A percentile compares a stretch with the other conserved stretches of the same genome.
Evolutionary conservation across 2,888 invertebrate species (phyloP).

Genomic region (Colletes collaris): DNA sequence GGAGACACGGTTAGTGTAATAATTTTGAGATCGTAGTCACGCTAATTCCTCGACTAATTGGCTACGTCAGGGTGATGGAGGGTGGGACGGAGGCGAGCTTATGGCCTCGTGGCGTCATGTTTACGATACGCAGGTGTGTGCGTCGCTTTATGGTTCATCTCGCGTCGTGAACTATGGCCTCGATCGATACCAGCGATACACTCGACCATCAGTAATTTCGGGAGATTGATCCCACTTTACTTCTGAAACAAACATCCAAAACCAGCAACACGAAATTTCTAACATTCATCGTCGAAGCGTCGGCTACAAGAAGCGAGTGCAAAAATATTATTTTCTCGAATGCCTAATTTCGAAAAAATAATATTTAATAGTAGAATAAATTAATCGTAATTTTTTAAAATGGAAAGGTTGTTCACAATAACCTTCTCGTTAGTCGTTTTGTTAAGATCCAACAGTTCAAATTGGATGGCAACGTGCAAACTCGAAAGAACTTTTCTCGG

Average conservation of each 20-base stretch:
- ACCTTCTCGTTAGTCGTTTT: too few species aligned
- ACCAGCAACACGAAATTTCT: not conserved
- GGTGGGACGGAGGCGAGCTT: slow-evolving; percentile 39
- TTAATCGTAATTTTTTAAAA: too few species aligned
- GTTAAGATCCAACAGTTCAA: too few species aligned
- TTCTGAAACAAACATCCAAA: not conserved
- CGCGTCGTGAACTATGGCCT: slow-evolving; percentile 50
- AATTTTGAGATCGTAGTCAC: slow-evolving; percentile 68
- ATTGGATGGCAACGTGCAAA: too few species aligned
- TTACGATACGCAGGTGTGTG: slow-evolving; percentile 69
- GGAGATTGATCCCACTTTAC: not conserved
- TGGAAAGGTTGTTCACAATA: too few species aligned
- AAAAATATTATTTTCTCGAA: too few species aligned
- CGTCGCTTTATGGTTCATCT: slow-evolving; percentile 63
- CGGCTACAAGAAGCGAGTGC: too few species aligned
- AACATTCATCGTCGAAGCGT: too few species aligned
- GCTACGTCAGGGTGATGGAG: slow-evolving; percentile 48
- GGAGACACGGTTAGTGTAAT: slow-evolving; percentile 70
- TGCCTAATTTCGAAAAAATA: too few species aligned
- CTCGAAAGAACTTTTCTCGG: too few species aligned
- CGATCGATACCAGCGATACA: slow-evolving; percentile 48
- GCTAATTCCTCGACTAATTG: slow-evolving; percentile 74
- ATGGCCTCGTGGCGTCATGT: slow-evolving; percentile 63
- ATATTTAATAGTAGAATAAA: too few species aligned
- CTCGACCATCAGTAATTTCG: slow-evolving; percentile 32